Base-by-base conservation (phyloP, 1,140 invertebrate genomes). In the Cheumatopsyche charites region DNA sequence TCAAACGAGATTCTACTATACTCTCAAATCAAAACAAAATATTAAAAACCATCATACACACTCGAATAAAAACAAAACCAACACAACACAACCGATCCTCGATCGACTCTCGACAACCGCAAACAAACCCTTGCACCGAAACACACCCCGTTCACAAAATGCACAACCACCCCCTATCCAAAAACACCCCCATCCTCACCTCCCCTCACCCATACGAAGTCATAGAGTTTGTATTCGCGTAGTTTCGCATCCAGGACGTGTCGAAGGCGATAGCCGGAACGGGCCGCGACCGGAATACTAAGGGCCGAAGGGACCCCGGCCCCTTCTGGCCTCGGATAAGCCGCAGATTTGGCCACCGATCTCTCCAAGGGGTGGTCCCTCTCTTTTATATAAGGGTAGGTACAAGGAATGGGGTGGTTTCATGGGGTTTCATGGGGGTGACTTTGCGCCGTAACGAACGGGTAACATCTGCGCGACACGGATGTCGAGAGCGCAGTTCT, bases 261-360 rank as follows among this genome's bases (percentile, higher is more conserved):
- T 73, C 67, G 58, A 69, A 73, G 67, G 62, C 71, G 67, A 69
- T 73, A 68, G 66, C 67, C 67, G 23, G 43, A 62, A 73, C 71
- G 71, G 62, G 66, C 61, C 36, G 42, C 12, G 41, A 69, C 55
- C 68, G 21, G 71, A 69, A 73, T 73, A 73, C 69, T 69, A 69
- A 73, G 68, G 47, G 36, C 7, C 13, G 4, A 65, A 62, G 17
- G 6, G 17, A 12, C 55, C 55, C 21, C 29, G 9, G 21, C 55
- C 23, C 23, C 21, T 52, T 58, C 21, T 23, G 6, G 21, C 19
- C 13, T 17, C 47, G 47, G 15, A 52, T 52, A 52, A 52, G 47
- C 47, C 47, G 47, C 19, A 52, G 47, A 52, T 52, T 52, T 52
- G 47, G 47, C 7, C n/a, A 15, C 15, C 4, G 45, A 47, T 17